Percentiles rank a stretch among this genome's conserved stretches.
Conservation (phyloP, 1,140 invertebrate genomes). For the Magallana ariakensis region DNA sequence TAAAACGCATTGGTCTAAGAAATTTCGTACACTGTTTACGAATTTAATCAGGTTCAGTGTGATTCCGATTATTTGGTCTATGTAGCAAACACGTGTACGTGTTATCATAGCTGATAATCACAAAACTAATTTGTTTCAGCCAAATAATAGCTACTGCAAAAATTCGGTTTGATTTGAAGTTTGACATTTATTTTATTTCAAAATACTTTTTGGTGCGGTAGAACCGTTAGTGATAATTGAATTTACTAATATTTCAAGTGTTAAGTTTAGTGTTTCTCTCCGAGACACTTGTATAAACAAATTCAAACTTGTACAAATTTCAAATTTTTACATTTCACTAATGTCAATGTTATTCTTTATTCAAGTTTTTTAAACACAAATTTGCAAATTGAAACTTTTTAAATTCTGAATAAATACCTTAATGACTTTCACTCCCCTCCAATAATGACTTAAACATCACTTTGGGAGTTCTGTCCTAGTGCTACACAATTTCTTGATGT, state of each 20-base stretch:
- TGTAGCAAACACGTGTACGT: no score
- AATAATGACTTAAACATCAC: no score
- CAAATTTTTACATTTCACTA: constrained; percentile 8
- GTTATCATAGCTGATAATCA: background rate
- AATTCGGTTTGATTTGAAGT: constrained; percentile 7
- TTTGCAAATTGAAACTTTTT: constrained; percentile 22
- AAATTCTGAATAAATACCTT: background rate
- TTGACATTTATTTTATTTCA: constrained; percentile 22
- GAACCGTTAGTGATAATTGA: constrained; percentile 1
- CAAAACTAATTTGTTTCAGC: background rate
- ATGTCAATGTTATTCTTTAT: background rate
- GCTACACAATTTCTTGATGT: no score
- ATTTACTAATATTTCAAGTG: constrained; percentile 22
- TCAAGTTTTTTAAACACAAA: background rate
- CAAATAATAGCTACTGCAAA: background rate
- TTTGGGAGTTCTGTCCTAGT: no score
- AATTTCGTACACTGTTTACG: no score
- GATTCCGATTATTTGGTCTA: no score
- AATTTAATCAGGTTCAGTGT: no score
- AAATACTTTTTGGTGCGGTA: background rate
- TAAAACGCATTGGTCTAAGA: no score
- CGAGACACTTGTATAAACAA: background rate
- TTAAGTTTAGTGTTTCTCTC: background rate
- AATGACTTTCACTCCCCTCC: no score
- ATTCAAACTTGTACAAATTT: constrained; percentile 4